Percentiles rank a stretch among this genome's conserved stretches.
phyloP scores from a whole-genome alignment of 2,888 invertebrate genomes.

The Clistopyga incitator region DNA sequence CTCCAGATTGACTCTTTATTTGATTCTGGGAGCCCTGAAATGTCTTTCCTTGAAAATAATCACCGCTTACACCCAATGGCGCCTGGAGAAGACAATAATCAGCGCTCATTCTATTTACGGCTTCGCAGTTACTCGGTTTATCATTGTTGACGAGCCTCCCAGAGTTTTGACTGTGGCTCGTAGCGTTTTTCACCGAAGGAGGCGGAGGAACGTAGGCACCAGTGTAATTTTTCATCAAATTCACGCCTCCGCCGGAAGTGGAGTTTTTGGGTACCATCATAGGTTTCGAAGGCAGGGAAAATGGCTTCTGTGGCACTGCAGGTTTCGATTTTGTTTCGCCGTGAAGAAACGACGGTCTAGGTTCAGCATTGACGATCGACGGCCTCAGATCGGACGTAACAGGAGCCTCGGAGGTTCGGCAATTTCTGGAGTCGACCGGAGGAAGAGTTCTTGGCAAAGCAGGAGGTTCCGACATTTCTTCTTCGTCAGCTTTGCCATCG shows the following conservation, averaged over 20 bases:
- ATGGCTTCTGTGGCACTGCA: slow-evolving; percentile 90
- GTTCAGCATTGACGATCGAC: slow-evolving; percentile 84
- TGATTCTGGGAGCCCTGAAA: slow-evolving; percentile 15
- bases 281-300: slow-evolving; percentile 82
- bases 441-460: slow-evolving; percentile 90
- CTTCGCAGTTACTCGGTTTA: slow-evolving; percentile 11
- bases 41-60: slow-evolving; percentile 24
- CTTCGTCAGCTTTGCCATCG: slow-evolving; percentile 94
- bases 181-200: slow-evolving; percentile 71
- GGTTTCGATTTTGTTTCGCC: slow-evolving; percentile 88
- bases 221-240: slow-evolving; percentile 58
- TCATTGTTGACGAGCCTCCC: slow-evolving; percentile 35
- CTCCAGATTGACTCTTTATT: background rate
- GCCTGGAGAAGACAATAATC: slow-evolving; percentile 19
- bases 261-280: slow-evolving; percentile 47
- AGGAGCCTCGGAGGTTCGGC: slow-evolving; percentile 25
- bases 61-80: background rate
- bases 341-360: slow-evolving; percentile 90
- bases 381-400: slow-evolving; percentile 53
- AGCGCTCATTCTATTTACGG: slow-evolving; percentile 20
- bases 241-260: background rate
- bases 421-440: slow-evolving; percentile 83
- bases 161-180: slow-evolving; percentile 18
- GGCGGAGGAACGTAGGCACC: slow-evolving; percentile 66
- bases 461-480: slow-evolving; percentile 89